Percentiles rank a stretch among this genome's conserved stretches.
phyloP scores from a whole-genome alignment of 2,797 vertebrate genomes.

The Diceros bicornis region DNA sequence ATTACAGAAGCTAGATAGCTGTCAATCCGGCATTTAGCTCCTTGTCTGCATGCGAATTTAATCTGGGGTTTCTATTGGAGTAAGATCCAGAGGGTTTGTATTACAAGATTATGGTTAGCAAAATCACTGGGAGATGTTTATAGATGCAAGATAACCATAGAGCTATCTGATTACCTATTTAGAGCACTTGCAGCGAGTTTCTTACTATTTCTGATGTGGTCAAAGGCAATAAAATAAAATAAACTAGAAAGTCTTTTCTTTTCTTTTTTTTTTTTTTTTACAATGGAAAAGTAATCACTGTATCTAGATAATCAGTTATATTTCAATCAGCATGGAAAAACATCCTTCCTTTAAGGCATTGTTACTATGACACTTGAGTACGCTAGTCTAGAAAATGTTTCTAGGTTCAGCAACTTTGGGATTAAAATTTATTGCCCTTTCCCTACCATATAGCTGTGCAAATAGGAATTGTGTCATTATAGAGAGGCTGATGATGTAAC shows the following conservation, averaged over 20 bases:
- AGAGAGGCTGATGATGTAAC: background rate
- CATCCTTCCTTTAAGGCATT: background rate
- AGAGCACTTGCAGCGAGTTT: background rate
- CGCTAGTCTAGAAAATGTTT: background rate
- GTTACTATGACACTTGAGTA: background rate
- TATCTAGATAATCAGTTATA: background rate
- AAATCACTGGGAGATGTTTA: slow-evolving; percentile 48
- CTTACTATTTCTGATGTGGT: background rate
- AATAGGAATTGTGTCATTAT: background rate
- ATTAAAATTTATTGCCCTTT: background rate
- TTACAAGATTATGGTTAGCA: slow-evolving; percentile 59
- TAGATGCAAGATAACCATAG: background rate
- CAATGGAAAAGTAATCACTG: background rate
- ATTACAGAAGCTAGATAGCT: background rate
- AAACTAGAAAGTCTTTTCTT: background rate
- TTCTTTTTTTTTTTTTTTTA: background rate
- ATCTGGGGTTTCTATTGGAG: slow-evolving; percentile 27
- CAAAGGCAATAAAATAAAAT: slow-evolving; percentile 48
- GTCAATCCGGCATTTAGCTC: background rate
- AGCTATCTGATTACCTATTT: slow-evolving; percentile 33
- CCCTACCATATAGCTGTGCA: background rate
- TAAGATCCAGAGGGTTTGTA: background rate
- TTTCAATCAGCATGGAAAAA: background rate
- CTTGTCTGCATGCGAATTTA: background rate
- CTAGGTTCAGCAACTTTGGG: background rate